phyloP scores from a whole-genome alignment of 2,113 vertebrate species.

The Stictonetta naevosa region DNA sequence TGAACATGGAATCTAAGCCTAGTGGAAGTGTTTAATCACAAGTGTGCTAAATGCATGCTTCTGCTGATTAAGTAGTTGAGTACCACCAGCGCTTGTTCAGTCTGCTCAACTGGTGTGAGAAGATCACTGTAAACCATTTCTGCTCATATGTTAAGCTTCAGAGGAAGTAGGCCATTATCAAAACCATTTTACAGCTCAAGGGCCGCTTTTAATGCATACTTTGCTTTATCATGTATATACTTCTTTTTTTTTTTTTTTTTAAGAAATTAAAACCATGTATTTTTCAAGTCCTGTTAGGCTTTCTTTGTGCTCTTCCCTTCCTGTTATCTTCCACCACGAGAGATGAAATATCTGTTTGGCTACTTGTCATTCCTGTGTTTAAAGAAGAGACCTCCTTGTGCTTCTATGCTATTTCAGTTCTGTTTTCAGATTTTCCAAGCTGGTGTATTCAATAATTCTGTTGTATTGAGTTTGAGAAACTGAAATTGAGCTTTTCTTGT shows the following conservation, averaged over 20 bases:
- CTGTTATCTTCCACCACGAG: fast-evolving
- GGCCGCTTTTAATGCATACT: not conserved
- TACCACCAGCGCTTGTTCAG: not conserved
- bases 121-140: not conserved
- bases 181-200: not conserved
- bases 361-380: not conserved
- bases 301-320: not conserved
- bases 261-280: not conserved
- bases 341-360: not conserved
- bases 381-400: not conserved
- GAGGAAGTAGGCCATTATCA: not conserved
- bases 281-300: not conserved
- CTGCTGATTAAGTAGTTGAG: not conserved
- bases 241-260: not conserved
- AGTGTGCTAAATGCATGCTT: fast-evolving
- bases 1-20: not conserved
- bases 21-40: not conserved
- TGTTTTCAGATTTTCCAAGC: not conserved
- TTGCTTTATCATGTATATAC: not conserved
- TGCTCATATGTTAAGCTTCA: not conserved
- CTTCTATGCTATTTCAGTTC: not conserved
- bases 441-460: not conserved
- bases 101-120: not conserved
- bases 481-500: not conserved
- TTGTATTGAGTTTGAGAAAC: not conserved